Evolutionary conservation across 2,888 invertebrate genomes (phyloP), one percentile per base, ranked within the genome.

Genomic region (Chirona hameri): DNA sequence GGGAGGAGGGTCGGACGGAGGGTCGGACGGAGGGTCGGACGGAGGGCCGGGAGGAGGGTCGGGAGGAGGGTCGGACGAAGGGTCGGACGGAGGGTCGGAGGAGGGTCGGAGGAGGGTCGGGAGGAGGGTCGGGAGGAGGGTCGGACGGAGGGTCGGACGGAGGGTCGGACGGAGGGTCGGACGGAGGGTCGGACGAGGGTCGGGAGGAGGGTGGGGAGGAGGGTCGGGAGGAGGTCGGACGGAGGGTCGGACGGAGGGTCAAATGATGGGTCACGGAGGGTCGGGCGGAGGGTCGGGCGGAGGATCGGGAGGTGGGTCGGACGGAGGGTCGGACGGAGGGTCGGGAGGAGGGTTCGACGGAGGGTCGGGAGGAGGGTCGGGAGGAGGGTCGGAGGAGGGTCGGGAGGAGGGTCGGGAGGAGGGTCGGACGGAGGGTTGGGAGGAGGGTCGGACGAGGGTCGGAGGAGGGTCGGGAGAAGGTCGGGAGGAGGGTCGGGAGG

Each of bases 401-500:
- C n/a, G n/a, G n/a, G n/a, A n/a, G 14, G 65, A 83, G 31, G 29
- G 82, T 57, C 81, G 57, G 69, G 82, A 9, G n/a, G n/a, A 60
- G n/a, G n/a, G n/a, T 39, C 39, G n/a, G 60, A 60, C 60, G 10
- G n/a, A 4, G n/a, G 7, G 39, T n/a, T n/a, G n/a, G n/a, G n/a
- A n/a, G n/a, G 57, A 81, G 52, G 52, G 57, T n/a, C 79, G 65
- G 29, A 81, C 12, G 14, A 29, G 39, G 79, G 9, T 84, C 52
- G 48, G 39, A 31, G 2, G 39, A 10, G 57, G 39, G 39, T 39
- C 39, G 7, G 24, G 14, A n/a, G 65, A 83, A 27, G 29, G 82
- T 57, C 81, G 57, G 69, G 82, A 9, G n/a, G n/a, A 60, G n/a
- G n/a, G n/a, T 39, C 39, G n/a, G 60, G n/a, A 24, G 10, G n/a